Evolutionary conservation across 2,113 vertebrate species (phyloP).

Genomic region (Ondatra zibethicus): DNA sequence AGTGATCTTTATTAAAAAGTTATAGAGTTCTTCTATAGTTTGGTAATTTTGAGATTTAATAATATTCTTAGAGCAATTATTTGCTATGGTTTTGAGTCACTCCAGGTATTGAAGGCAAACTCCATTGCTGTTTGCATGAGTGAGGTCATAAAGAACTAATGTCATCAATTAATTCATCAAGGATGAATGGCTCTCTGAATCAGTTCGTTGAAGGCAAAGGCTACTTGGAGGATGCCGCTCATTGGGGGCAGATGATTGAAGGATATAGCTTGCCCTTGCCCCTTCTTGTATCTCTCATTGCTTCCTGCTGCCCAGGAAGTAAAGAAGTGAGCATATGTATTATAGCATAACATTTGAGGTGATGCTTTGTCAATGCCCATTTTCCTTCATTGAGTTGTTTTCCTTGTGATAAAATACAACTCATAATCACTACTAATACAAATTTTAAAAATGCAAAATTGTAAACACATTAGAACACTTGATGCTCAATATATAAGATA

Average conservation of each 20-base stretch:
- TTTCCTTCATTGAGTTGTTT: background rate
- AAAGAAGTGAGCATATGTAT: background rate
- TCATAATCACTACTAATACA: background rate
- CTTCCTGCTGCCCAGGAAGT: background rate
- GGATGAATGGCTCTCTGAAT: background rate
- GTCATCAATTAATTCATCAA: background rate
- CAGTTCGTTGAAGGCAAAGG: background rate
- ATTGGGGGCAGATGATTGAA: background rate
- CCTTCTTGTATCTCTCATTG: background rate
- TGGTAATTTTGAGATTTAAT: background rate
- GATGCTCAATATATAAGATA: background rate
- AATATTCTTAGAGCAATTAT: background rate
- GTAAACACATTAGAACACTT: background rate
- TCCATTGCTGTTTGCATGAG: background rate
- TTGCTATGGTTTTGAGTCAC: background rate
- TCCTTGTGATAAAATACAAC: background rate
- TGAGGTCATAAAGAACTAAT: background rate
- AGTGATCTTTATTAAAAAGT: background rate
- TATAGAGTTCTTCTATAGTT: background rate
- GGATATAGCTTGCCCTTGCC: fast-evolving
- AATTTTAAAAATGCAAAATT: background rate
- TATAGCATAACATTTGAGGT: background rate
- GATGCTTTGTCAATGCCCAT: background rate
- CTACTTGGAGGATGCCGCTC: background rate
- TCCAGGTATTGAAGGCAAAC: background rate